These are phyloP conservation scores for Enteromius paludinosus DNA, from an alignment of 2,797 vertebrate species.

Conservation along the genomic window DNA sequence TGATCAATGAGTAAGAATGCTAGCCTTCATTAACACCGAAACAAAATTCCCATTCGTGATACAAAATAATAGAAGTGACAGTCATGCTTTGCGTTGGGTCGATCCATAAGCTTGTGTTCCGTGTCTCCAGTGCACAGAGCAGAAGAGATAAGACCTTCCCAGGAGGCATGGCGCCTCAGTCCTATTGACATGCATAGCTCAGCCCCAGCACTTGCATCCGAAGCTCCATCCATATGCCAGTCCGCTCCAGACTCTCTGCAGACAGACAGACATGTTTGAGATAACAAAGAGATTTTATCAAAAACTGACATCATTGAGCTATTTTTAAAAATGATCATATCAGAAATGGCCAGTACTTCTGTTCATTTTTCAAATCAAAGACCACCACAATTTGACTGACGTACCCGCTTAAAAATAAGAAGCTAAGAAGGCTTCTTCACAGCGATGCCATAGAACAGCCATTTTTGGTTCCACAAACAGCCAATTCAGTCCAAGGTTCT, in stretches of 20 bases:
- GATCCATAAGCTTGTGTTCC: constrained; percentile 15
- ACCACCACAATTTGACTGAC: background rate
- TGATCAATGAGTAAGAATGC: background rate
- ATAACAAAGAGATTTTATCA: constrained; percentile 17
- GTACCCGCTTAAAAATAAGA: background rate
- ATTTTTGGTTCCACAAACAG: too few relatives aligned
- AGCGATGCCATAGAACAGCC: too few relatives aligned
- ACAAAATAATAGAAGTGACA: background rate
- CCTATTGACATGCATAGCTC: constrained; percentile 52
- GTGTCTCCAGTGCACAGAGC: constrained; percentile 19
- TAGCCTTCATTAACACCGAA: background rate
- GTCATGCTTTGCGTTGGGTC: background rate
- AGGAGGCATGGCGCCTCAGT: constrained; percentile 27
- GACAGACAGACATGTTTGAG: background rate
- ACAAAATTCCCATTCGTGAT: background rate
- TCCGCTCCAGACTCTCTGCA: constrained; percentile 17
- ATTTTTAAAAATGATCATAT: background rate
- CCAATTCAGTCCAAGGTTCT: too few relatives aligned
- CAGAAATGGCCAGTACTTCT: background rate
- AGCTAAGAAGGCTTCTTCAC: too few relatives aligned
- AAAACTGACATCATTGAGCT: background rate
- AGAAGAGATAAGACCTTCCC: constrained; percentile 47
- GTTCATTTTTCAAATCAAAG: background rate
- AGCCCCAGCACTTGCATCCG: constrained; percentile 14
- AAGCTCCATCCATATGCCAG: constrained; percentile 40